Base-by-base conservation (phyloP, 2,113 vertebrate genomes). In the Herpetotheres cachinnans region DNA sequence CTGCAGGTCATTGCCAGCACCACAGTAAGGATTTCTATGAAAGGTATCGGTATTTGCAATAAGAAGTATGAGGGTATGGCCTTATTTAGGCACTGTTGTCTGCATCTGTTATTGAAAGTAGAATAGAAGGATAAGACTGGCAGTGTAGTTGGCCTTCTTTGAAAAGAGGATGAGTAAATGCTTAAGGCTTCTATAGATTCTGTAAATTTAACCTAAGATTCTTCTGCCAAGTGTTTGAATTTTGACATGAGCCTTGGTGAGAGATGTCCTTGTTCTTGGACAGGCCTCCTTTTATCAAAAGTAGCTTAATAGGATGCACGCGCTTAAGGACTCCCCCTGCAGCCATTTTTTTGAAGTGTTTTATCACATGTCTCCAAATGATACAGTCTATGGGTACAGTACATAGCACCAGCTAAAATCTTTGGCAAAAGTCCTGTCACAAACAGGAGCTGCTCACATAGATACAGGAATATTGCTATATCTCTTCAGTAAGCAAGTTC, bases 401-500 rank as follows among this genome's bases (percentile, higher is more conserved):
- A 2, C 4, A 19, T 10, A 36, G 25, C 66, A 59, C 27, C 71
- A 40, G 18, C 85, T 36, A 22, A 40, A 50, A 29, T 10, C 29
- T 29, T 16, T 11, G 56, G 36, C 52, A 67, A 24, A 58, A 58
- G 22, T 22, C 54, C 44, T 44, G 30, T 5, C 40, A 13, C 10
- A 3, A 50, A 7, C n/a, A 56, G 47, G 50, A 47, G 58, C 42
- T 50, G 71, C 67, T 78, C 38, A 3, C 7, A 11, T 1, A 26
- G 34, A 13, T 14, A 4, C 0, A 24, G 67, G 46, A 14, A 14
- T 16, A 6, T 61, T 0, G 0, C n/a, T 30, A 0, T 21, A 3
- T 29, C 42, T 25, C 15, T 36, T 13, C 34, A 52, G 44, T 19
- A 9, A n/a, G 6, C 27, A 13, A 8, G 6, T 32, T n/a, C 26